A percentile compares a stretch with the other conserved stretches of the same genome.
Conservation (phyloP, 1,140 invertebrate species). For the Heliconius hewitsoni region DNA sequence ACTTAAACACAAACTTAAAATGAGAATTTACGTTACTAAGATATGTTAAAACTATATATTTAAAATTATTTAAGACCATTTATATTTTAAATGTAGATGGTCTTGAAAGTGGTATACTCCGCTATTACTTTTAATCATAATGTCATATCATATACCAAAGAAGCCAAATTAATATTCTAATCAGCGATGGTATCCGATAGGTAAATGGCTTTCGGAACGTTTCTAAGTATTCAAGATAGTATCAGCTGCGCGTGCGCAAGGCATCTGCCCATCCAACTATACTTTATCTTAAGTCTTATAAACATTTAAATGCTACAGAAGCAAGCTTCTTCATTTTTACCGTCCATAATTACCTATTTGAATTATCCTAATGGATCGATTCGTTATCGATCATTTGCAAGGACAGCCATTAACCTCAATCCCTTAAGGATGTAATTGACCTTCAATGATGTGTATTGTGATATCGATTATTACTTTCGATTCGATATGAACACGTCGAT, state of each 20-base stretch:
- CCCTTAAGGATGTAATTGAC: constrained; percentile 69
- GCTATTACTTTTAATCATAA: background rate
- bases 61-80: too few relatives aligned
- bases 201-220: constrained; percentile 77
- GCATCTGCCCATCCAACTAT: constrained; percentile 47
- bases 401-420: constrained; percentile 70
- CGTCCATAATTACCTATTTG: constrained; percentile 46
- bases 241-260: constrained; percentile 66
- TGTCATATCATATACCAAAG: constrained; percentile 39
- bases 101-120: background rate
- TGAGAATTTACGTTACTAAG: too few relatives aligned
- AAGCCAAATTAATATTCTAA: constrained; percentile 71
- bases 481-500: constrained; percentile 53
- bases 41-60: too few relatives aligned
- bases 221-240: constrained; percentile 56
- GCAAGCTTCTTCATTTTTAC: constrained; percentile 45
- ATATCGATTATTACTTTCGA: constrained; percentile 63
- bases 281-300: constrained; percentile 43
- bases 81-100: background rate
- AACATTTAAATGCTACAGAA: constrained; percentile 28
- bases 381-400: constrained; percentile 53
- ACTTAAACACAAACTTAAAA: background rate
- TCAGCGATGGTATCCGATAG: constrained; percentile 66
- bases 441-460: constrained; percentile 64
- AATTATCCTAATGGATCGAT: constrained; percentile 64